These are phyloP conservation scores for Mormyrops boulengeri DNA, from an alignment of 2,797 vertebrate species.

Conservation along the genomic window DNA sequence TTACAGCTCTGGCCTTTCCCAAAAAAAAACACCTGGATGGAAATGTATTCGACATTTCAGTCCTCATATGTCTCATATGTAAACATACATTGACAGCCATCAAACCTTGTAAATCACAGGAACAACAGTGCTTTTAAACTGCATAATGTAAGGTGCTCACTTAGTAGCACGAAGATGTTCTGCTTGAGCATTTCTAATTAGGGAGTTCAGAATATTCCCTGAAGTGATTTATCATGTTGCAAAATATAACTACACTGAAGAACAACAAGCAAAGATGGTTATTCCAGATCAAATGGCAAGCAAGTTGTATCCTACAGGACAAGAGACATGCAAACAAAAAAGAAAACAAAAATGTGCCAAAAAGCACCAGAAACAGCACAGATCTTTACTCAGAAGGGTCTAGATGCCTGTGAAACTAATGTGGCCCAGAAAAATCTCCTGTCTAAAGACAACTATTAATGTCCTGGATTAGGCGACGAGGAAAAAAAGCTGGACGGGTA, in stretches of 20 bases:
- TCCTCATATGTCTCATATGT: neutral
- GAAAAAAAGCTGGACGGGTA: neutral
- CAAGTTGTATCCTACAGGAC: slow-evolving; percentile 6
- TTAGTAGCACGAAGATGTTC: neutral
- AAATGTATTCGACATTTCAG: neutral
- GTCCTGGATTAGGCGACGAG: neutral
- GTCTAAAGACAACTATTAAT: neutral
- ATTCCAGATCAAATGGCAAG: slow-evolving; percentile 15
- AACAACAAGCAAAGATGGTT: slow-evolving; percentile 4
- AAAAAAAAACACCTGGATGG: neutral
- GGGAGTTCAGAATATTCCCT: slow-evolving; percentile 5
- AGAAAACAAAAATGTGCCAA: neutral
- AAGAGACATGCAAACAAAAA: slow-evolving; percentile 8
- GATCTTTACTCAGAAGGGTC: neutral
- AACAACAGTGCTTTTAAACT: neutral
- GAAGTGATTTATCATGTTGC: slow-evolving; percentile 7
- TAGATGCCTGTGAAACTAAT: slow-evolving; percentile 13
- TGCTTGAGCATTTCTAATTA: slow-evolving; percentile 10
- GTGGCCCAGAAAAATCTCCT: neutral
- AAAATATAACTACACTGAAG: neutral
- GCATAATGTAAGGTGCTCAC: neutral
- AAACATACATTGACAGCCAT: neutral
- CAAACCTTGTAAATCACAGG: neutral
- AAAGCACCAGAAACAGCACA: neutral
- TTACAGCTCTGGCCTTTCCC: neutral